Conservation (phyloP, 1,140 invertebrate genomes). For the Euwallacea fornicatus region DNA sequence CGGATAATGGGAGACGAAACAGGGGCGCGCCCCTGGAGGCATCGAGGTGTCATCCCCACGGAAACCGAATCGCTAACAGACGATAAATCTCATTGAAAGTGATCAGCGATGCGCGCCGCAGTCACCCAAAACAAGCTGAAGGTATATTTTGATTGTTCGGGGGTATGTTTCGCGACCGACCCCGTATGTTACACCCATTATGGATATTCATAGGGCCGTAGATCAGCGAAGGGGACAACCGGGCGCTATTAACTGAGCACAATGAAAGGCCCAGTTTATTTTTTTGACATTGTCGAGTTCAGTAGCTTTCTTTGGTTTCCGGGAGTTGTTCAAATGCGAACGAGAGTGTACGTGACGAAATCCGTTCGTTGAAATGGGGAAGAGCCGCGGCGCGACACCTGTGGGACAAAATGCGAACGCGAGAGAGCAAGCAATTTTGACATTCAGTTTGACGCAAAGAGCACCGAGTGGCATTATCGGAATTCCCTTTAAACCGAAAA, state of each 20-base stretch:
- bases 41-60: not conserved
- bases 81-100: conserved; percentile 18
- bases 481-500: not conserved
- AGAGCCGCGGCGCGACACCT: too few relatives aligned
- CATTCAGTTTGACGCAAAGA: not conserved
- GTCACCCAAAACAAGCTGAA: conserved; percentile 10
- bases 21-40: not conserved
- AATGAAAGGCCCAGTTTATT: conserved; percentile 13
- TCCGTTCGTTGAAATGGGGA: too few relatives aligned
- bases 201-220: conserved; percentile 22
- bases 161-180: conserved; percentile 24
- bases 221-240: not conserved
- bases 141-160: conserved; percentile 28
- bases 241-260: conserved; percentile 11
- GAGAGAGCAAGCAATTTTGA: not conserved
- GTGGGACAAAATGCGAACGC: not conserved
- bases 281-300: conserved; percentile 1
- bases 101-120: conserved; percentile 3
- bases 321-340: not conserved
- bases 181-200: conserved; percentile 27
- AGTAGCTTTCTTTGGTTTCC: not conserved
- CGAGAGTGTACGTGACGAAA: too few relatives aligned
- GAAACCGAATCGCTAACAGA: conserved; percentile 18
- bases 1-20: too few relatives aligned
- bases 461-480: too few relatives aligned